Conservation (phyloP, 2,113 vertebrate genomes). For the Colistium nudipinnis region DNA sequence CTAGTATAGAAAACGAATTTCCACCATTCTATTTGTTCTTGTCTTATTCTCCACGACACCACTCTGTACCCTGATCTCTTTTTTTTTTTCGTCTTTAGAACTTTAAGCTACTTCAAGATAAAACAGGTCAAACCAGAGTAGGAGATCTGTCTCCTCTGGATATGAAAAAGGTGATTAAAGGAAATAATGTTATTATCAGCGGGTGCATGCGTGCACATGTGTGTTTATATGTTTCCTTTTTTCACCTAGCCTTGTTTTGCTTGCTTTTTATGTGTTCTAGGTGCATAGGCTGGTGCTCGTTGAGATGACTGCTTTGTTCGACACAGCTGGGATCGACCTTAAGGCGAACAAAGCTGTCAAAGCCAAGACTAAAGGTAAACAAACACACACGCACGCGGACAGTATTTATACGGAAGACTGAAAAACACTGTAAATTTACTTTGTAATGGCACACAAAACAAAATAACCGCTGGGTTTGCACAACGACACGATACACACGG, state of each 20-base stretch:
- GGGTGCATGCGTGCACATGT: background rate
- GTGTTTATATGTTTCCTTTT: background rate
- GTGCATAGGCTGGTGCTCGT: slow-evolving; percentile 89
- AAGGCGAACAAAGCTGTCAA: slow-evolving; percentile 92
- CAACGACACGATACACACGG: background rate
- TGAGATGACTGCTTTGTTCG: slow-evolving; percentile 93
- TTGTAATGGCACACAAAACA: background rate
- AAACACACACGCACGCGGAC: background rate
- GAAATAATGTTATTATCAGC: background rate
- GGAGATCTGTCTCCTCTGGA: slow-evolving; percentile 92
- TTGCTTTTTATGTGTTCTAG: slow-evolving; percentile 33
- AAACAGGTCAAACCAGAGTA: slow-evolving; percentile 93
- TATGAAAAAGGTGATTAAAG: slow-evolving; percentile 87
- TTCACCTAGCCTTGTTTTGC: background rate
- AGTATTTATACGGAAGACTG: background rate
- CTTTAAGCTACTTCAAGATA: slow-evolving; percentile 90
- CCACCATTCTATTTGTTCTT: background rate
- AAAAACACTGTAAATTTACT: slow-evolving; percentile 79
- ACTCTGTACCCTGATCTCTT: background rate
- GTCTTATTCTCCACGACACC: background rate
- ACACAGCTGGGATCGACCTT: slow-evolving; percentile 87
- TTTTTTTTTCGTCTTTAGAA: slow-evolving; percentile 77
- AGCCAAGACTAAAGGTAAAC: slow-evolving; percentile 90
- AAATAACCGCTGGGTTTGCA: background rate
- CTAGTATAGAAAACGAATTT: background rate